Evolutionary conservation across 2,113 vertebrate genomes (phyloP).

Genomic region (Jacana jacana): DNA sequence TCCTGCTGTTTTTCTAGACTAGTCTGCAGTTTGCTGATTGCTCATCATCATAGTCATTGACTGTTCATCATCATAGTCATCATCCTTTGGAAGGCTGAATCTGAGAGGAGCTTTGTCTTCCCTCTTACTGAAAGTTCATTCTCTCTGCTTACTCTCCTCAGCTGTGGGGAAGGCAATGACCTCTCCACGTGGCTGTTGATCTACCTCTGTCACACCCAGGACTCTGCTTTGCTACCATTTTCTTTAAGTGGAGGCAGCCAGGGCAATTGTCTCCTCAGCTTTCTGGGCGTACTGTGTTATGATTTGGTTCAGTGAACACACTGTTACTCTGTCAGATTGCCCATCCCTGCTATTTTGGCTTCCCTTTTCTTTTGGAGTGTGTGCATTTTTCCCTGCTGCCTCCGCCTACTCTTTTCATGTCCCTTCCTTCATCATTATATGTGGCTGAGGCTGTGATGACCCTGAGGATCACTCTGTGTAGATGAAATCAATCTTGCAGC

Average conservation of each 20-base stretch:
- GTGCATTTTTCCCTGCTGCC: neutral
- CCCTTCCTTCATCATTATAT: neutral
- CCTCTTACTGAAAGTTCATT: rapidly evolving
- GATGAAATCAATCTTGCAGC: neutral
- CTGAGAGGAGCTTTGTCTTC: neutral
- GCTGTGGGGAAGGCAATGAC: neutral
- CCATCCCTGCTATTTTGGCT: neutral
- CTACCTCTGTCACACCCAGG: neutral
- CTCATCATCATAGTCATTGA: neutral
- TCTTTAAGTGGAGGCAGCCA: neutral
- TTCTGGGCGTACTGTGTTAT: neutral
- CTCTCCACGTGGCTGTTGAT: rapidly evolving
- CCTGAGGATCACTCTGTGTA: neutral
- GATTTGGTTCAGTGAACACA: neutral
- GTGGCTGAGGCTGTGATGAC: neutral
- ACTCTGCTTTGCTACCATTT: neutral
- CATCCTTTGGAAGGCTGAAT: neutral
- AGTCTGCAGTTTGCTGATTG: neutral
- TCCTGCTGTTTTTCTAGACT: neutral
- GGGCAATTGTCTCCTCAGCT: neutral
- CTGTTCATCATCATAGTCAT: neutral
- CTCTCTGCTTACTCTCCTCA: neutral
- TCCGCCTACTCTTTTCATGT: neutral
- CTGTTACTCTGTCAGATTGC: neutral
- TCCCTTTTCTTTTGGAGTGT: neutral